A percentile compares a stretch with the other conserved stretches of the same genome.
Conservation (phyloP, 1,140 invertebrate genomes). For the Colletes gigas region DNA sequence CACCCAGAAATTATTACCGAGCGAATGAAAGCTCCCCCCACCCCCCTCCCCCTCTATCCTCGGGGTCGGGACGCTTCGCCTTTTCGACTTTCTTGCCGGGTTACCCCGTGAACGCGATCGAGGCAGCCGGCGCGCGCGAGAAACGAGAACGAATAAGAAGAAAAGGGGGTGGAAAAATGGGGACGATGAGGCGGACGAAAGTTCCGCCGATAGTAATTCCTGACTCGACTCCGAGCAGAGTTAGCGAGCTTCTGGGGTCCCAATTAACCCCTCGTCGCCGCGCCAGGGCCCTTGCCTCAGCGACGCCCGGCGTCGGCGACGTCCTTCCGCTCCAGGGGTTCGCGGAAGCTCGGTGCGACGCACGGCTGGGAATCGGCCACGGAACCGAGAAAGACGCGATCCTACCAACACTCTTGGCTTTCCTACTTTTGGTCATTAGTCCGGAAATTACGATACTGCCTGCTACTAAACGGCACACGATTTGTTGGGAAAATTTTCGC, state of each 20-base stretch:
- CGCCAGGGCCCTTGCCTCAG: constrained; percentile 44
- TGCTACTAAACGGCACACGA: no score
- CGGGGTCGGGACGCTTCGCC: no score
- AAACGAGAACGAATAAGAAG: constrained; percentile 50
- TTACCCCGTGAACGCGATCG: constrained; percentile 33
- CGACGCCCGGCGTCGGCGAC: constrained; percentile 16
- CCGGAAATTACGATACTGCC: no score
- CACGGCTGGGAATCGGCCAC: no score
- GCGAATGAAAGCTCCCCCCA: constrained; percentile 47
- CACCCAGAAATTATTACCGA: constrained; percentile 57
- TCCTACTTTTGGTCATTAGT: no score
- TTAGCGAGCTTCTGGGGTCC: constrained; percentile 54
- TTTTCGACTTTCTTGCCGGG: constrained; percentile 57
- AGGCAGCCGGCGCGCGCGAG: constrained; percentile 27
- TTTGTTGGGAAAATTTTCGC: no score
- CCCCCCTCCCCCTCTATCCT: not conserved
- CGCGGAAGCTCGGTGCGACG: constrained; percentile 39
- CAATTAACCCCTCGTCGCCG: constrained; percentile 63
- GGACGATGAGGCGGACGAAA: constrained; percentile 48
- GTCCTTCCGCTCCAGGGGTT: constrained; percentile 41
- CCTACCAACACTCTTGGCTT: no score
- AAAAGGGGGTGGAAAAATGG: constrained; percentile 21
- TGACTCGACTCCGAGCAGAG: constrained; percentile 55
- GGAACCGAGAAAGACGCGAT: no score
- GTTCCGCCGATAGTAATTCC: constrained; percentile 66